phyloP scores from a whole-genome alignment of 2,797 vertebrate species.

The Enteromius paludinosus region DNA sequence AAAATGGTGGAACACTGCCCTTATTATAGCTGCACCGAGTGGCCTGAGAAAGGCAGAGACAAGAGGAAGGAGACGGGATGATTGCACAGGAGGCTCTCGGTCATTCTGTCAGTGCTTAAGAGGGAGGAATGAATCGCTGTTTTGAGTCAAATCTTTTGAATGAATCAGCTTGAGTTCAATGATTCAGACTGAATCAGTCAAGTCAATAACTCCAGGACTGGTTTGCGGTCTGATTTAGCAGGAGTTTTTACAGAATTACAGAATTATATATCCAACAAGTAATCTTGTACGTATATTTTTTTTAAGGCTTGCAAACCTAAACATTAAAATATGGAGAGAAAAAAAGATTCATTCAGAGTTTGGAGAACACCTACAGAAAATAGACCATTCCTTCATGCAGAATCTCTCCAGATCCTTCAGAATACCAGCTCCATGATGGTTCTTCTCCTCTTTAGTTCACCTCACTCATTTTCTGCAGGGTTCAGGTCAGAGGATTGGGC shows the following conservation, averaged over 20 bases:
- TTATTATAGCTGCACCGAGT: constrained; percentile 7
- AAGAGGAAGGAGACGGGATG: constrained; percentile 9
- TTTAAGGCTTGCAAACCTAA: not conserved
- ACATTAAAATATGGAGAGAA: not conserved
- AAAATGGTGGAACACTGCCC: constrained; percentile 26
- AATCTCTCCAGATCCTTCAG: too few relatives aligned
- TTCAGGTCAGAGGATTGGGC: too few relatives aligned
- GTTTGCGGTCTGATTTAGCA: not conserved
- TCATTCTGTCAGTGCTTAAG: constrained; percentile 7
- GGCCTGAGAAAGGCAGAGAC: constrained; percentile 23
- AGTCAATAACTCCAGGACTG: not conserved
- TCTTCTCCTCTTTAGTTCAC: too few relatives aligned
- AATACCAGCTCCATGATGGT: too few relatives aligned
- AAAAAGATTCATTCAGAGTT: not conserved
- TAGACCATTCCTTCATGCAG: too few relatives aligned
- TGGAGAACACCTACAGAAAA: too few relatives aligned
- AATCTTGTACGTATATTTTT: not conserved
- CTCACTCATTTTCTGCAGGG: too few relatives aligned
- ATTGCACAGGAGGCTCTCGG: constrained; percentile 11
- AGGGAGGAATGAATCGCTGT: not conserved
- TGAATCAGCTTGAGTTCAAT: not conserved
- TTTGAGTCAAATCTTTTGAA: not conserved
- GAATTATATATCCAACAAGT: not conserved
- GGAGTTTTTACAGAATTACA: not conserved
- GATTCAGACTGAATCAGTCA: not conserved